Percentiles rank a stretch among this genome's conserved stretches.
These are phyloP conservation scores for Benthosema pterotum DNA, from an alignment of 2,797 vertebrate genomes.

Conservation along the genomic window DNA sequence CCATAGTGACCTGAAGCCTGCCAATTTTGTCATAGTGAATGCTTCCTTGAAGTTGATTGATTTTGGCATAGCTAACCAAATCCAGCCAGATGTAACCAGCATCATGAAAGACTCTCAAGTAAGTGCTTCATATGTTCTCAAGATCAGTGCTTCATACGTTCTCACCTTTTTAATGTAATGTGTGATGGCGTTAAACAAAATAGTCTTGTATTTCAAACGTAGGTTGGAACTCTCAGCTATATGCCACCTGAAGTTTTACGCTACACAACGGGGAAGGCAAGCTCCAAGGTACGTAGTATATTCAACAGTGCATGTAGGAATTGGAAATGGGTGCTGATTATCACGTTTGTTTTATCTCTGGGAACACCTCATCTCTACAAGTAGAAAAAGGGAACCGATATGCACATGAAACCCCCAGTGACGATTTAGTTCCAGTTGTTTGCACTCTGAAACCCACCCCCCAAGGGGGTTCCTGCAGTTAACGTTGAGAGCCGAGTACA, in stretches of 20 bases:
- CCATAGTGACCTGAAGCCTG: constrained; percentile 97
- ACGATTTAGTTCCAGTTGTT: too few relatives aligned
- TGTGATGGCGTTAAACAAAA: not conserved
- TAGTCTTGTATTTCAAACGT: constrained; percentile 32
- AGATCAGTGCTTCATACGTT: not conserved
- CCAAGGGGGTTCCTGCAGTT: too few relatives aligned
- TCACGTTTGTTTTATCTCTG: too few relatives aligned
- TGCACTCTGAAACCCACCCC: too few relatives aligned
- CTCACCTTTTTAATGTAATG: not conserved
- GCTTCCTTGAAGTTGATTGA: constrained; percentile 96
- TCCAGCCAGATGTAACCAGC: constrained; percentile 97
- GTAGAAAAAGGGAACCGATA: too few relatives aligned
- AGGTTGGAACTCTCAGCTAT: constrained; percentile 98
- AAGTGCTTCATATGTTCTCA: constrained; percentile 16
- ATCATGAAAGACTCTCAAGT: constrained; percentile 97
- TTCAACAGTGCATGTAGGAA: not conserved
- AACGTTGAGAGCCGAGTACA: too few relatives aligned
- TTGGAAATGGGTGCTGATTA: too few relatives aligned
- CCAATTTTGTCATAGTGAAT: constrained; percentile 97
- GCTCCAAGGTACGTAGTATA: constrained; percentile 85
- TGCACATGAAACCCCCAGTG: too few relatives aligned
- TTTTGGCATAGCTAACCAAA: constrained; percentile 96
- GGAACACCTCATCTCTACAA: too few relatives aligned
- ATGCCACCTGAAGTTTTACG: constrained; percentile 98
- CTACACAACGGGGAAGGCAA: constrained; percentile 90